Evolutionary conservation across 2,888 invertebrate species (phyloP).

Genomic region (Pseudococcus longispinus): DNA sequence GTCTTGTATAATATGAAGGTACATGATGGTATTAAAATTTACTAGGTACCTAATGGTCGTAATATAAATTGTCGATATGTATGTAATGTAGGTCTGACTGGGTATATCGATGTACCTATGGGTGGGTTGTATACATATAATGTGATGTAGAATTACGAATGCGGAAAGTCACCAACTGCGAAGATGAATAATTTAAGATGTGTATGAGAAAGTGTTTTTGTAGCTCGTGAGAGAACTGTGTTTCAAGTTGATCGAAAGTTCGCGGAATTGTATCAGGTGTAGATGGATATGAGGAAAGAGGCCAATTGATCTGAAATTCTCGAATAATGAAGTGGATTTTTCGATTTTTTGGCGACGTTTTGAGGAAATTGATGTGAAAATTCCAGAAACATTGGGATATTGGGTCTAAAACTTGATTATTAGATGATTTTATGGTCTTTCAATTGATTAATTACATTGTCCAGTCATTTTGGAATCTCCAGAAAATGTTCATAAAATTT

Average conservation of each 20-base stretch:
- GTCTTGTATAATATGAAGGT: not conserved
- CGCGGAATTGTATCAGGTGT: not conserved
- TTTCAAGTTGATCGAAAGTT: not conserved
- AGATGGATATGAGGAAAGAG: not conserved
- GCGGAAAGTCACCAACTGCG: not conserved
- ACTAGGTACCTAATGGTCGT: not conserved
- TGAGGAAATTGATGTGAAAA: not conserved
- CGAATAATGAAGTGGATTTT: not conserved
- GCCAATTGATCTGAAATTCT: not conserved
- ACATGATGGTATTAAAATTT: not conserved
- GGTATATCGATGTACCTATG: not conserved
- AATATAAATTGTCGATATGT: not conserved
- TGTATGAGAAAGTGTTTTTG: not conserved
- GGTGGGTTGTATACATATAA: not conserved
- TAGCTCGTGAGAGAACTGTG: not conserved
- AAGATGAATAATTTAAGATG: not conserved
- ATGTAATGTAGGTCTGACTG: not conserved
- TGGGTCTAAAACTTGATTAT: too few relatives aligned
- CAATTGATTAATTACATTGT: not conserved
- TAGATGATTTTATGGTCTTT: too few relatives aligned
- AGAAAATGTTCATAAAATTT: not conserved
- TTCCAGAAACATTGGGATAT: not conserved
- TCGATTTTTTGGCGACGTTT: not conserved
- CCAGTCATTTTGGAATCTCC: not conserved
- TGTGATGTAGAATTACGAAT: not conserved